Conservation (phyloP, 1,140 invertebrate species). For the Drosophila neocordata region DNA sequence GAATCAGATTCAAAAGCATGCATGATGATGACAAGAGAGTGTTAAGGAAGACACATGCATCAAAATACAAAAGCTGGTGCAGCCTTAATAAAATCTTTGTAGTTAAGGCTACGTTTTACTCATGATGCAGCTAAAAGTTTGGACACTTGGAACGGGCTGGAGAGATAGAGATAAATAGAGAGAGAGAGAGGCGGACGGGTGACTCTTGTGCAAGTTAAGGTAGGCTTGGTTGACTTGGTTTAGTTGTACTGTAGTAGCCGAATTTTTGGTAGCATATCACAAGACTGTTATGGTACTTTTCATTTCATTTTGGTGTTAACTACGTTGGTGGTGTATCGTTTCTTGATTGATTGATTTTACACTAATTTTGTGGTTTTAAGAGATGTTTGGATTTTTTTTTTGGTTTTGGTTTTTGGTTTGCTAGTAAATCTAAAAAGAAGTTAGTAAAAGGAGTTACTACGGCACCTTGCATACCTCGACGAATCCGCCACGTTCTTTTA, state of each 20-base stretch:
- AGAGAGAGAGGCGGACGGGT: constrained; percentile 26
- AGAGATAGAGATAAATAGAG: constrained; percentile 30
- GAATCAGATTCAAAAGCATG: constrained; percentile 26
- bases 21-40: constrained; percentile 8
- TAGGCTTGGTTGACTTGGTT: constrained; percentile 29
- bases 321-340: constrained; percentile 54
- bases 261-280: neutral
- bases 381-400: constrained; percentile 54
- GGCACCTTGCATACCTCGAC: constrained; percentile 95
- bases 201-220: constrained; percentile 48
- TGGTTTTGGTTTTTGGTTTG: constrained; percentile 67
- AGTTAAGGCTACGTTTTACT: constrained; percentile 21
- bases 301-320: constrained; percentile 50
- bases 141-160: constrained; percentile 42
- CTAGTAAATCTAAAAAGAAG: constrained; percentile 83
- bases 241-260: constrained; percentile 15
- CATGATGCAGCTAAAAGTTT: constrained; percentile 45
- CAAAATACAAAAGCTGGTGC: constrained; percentile 15
- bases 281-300: constrained; percentile 45
- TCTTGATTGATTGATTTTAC: constrained; percentile 23
- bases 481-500: constrained; percentile 98
- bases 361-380: constrained; percentile 43
- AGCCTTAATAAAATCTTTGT: constrained; percentile 27
- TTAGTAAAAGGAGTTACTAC: constrained; percentile 84
- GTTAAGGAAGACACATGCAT: constrained; percentile 2